Evolutionary conservation across 2,797 vertebrate genomes (phyloP), one percentile per base, ranked within the genome.

Genomic region (Xenopus petersii): DNA sequence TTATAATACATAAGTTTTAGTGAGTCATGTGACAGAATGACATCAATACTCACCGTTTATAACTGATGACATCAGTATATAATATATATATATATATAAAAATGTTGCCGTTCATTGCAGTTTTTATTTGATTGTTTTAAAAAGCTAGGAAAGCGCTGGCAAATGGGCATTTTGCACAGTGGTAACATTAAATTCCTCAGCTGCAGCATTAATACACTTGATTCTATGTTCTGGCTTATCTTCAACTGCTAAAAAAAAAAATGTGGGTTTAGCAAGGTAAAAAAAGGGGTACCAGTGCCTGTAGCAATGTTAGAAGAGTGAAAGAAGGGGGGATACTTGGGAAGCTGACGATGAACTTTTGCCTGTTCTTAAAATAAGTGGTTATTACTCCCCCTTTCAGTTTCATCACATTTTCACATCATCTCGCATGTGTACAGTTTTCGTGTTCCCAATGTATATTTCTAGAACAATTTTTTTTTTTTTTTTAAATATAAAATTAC

Each of bases 401-500:
- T 56, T 56, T 56, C 54, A 54, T 11, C 46, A 33, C n/a, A 10
- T 16, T 58, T 48, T 70, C 47, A 10, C 36, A 56, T 17, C 5
- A 16, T 5, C 26, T 54, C 21, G 10, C 86, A 85, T 26, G 79
- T 86, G 83, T 86, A 85, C 88, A 82, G 85, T 87, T 82, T 88
- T 1, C 1, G 84, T 86, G 84, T 86, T 86, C 49, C 49, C 11
- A 51, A 12, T 15, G 11, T 51, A 51, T 12, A 51, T 51, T 51
- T 51, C 2, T 51, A 12, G 49, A 51, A 67, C 42, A n/a, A 36
- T 17, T 82, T 81, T 85, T 58, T 81, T 81, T 30, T 86, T 30
- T 30, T 30, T 30, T 26, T 26, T 26, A 2, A 2, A 2, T 3
- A 42, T 42, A 15, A 5, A 42, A 2, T 73, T 26, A 81, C 82